Evolutionary conservation across 2,113 vertebrate species (phyloP), one percentile per base, ranked within the genome.

Genomic region (Blennius ocellaris): DNA sequence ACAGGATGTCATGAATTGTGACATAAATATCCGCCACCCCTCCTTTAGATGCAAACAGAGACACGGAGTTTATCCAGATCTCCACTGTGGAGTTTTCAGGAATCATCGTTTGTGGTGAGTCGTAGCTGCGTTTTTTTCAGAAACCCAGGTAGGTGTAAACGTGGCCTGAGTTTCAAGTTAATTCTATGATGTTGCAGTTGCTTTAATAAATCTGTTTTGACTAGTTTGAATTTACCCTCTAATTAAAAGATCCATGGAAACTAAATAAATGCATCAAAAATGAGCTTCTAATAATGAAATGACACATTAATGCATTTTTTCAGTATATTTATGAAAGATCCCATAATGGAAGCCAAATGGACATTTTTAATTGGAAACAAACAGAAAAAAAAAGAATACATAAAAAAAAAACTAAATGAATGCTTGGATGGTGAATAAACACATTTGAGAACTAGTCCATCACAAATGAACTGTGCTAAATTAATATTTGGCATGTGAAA

Each of bases 261-360:
- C 52, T 30, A 7, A 45, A 55, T 59, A 41, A 62, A 61, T 59
- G 43, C 41, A 72, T 40, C 2, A 71, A 41, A 57, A 36, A 40
- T 11, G 15, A 47, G 39, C 15, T 11, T 16, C 6, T 39, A 15
- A 39, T 57, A 5, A 56, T 6, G 1, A 40, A n/a, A 61, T 16
- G 43, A 66, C 15, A 66, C 11, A 41, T 6, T 11, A 37, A 40
- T 12, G 3, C n/a, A 17, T 6, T 43, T 30, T 30, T 45, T 10
- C 14, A 37, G 15, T 3, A 54, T n/a, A 7, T 7, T 2, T 7
- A 36, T 48, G 11, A 48, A 7, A 12, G 6, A 6, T 44, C 3
- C 0, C 5, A 14, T 14, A 44, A 3, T 62, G 6, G 7, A 53
- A 40, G 39, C 2, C 5, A 14, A 17, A 61, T 11, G 3, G 8